Evolutionary conservation across 2,113 vertebrate species (phyloP), one percentile per base, ranked within the genome.

Genomic region (Panthera uncia): DNA sequence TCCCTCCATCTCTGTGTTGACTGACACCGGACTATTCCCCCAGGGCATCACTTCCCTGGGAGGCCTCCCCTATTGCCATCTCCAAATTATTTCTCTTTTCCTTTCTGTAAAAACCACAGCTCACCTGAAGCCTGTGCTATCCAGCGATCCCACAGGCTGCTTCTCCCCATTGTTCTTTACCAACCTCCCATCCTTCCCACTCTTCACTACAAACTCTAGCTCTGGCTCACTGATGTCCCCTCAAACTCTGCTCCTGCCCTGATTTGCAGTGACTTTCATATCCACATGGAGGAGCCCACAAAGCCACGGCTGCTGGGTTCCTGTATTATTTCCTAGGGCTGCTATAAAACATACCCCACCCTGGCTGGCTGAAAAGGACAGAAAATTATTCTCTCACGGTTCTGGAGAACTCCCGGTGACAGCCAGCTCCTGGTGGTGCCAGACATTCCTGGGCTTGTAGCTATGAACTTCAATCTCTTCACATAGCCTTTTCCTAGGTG

Each of bases 91-190:
- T 45, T 33, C 21, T 93, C 38, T 69, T 65, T 27, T 25, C 29
- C 61, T 52, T 19, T 36, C 50, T 50, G 33, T 27, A n/a, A 63
- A 50, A 92, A 36, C 11, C 61, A 27, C 33, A 3, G 45, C 19
- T 61, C 36, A 33, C 4, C 33, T 45, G 83, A 66, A 61, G 74
- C 27, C 1, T 25, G 38, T 69, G 61, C 65, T 21, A 3, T 19
- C 36, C 3, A 23, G 25, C 5, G 4, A 21, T 0, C 1, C 16
- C 63, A 6, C 0, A 0, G 7, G 29, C 15, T 1, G 5, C 8
- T 52, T 55, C 38, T 71, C 45, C 41, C 33, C 13, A 5, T 7
- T 0, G 7, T 8, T 10, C 74, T 57, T 55, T 18, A 13, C 78
- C 13, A 16, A 15, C 61, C 57, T 48, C 88, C 13, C 38, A 2